Evolutionary conservation across 2,797 vertebrate genomes (phyloP), one percentile per base, ranked within the genome.

Genomic region (Chaunax sp.): DNA sequence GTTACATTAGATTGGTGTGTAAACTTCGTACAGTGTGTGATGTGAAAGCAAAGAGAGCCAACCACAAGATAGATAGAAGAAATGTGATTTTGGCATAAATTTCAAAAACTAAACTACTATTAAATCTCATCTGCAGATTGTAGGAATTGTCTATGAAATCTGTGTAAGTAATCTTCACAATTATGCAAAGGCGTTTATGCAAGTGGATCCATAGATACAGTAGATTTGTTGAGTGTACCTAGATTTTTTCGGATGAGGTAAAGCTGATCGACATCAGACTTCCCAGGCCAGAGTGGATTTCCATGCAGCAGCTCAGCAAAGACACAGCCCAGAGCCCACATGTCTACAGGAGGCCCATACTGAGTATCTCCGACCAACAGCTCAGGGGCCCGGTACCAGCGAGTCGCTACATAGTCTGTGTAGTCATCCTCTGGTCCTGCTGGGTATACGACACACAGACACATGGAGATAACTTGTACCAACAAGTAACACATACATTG

Each of bases 321-420:
- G 59, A 97, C 94, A 0, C 96, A 96, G 28, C 96, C 96, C 2
- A 95, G 76, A 0, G 96, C 96, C 96, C 95, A 97, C 0, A 96
- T 70, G 0, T 96, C 96, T 41, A 97, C 95, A 0, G 95, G 92
- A 1, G 95, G 91, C 2, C 94, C 96, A 0, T 96, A 96, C 83
- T 96, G 95, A 0, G 95, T 96, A 49, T 97, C 96, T 44, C 96
- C 96, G 1, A 96, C 96, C 30, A 97, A 91, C 60, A 97, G 94
- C 83, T 97, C 96, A 0, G 96, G 96, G 59, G 95, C 95, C 23
- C 95, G 91, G 89, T 97, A 97, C 96, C 95, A 97, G 16, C 96
- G 94, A 0, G 96, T 96, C 0, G 96, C 95, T 8, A 97, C 95
- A 0, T 97, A 96, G 83, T 96, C 95, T 0, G 96, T 96, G 90